phyloP scores from a whole-genome alignment of 64 coral and sea anemone species.

The Montipora sp. region DNA sequence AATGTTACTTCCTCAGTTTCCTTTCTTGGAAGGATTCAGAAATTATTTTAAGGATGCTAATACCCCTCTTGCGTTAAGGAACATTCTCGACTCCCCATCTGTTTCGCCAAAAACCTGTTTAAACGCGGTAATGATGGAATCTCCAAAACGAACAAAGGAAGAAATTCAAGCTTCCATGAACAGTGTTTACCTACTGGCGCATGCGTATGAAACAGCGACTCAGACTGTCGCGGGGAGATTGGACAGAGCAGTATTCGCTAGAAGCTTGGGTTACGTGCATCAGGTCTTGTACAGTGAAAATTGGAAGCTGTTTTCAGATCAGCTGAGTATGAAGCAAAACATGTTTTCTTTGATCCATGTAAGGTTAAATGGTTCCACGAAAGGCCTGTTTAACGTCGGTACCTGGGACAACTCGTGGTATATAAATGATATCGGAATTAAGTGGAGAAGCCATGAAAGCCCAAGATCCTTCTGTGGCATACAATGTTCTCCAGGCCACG shows the following conservation, averaged over 20 bases:
- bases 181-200: constrained; percentile 59
- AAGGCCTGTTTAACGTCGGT: constrained; percentile 43
- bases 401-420: constrained; percentile 83
- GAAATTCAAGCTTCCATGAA: constrained; percentile 75
- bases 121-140: background rate
- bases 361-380: constrained; percentile 17
- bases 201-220: constrained; percentile 35
- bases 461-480: constrained; percentile 75
- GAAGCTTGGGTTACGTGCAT: constrained; percentile 32
- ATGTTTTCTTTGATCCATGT: constrained; percentile 71
- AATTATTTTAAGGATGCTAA: constrained; percentile 1
- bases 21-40: constrained; percentile 35
- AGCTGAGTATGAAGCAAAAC: constrained; percentile 66
- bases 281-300: background rate
- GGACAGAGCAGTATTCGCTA: background rate
- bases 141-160: background rate
- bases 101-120: background rate
- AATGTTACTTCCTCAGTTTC: constrained; percentile 1
- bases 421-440: constrained; percentile 63
- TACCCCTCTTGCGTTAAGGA: background rate
- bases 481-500: constrained; percentile 63
- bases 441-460: background rate
- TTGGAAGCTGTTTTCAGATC: constrained; percentile 28
- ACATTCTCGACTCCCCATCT: background rate
- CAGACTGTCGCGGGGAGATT: constrained; percentile 4